These are phyloP conservation scores for Aphelinus certus DNA, from an alignment of 1,140 invertebrate genomes.

Conservation along the genomic window DNA sequence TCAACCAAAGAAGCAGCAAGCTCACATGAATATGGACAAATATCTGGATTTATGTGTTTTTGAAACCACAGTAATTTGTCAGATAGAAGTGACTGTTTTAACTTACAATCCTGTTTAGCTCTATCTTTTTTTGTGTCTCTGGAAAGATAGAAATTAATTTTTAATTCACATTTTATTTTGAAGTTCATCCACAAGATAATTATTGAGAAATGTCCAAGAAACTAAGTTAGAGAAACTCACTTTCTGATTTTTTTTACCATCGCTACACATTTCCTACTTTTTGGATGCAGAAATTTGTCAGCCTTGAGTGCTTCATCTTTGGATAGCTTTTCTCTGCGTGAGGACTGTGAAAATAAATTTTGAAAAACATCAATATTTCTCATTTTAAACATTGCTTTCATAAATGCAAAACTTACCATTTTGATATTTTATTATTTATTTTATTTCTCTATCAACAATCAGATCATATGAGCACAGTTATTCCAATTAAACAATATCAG, in stretches of 20 bases:
- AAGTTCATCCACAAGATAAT: constrained; percentile 9
- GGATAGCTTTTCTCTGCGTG: no score
- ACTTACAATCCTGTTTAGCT: constrained; percentile 70
- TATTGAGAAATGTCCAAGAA: no score
- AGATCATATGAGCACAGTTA: no score
- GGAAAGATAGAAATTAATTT: not conserved
- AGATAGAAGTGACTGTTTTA: constrained; percentile 76
- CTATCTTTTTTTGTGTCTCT: constrained; percentile 68
- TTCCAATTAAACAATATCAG: no score
- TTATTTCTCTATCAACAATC: no score
- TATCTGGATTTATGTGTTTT: constrained; percentile 68
- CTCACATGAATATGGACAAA: constrained; percentile 67
- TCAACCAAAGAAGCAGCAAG: constrained; percentile 70
- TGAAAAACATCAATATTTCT: no score
- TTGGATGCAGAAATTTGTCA: constrained; percentile 73
- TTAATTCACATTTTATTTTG: constrained; percentile 11
- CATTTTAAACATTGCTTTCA: no score
- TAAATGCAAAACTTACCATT: no score
- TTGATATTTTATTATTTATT: no score
- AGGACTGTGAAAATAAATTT: no score
- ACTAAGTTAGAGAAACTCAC: constrained; percentile 49
- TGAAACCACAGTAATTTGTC: constrained; percentile 80
- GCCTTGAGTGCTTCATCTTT: constrained; percentile 57
- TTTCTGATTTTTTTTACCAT: constrained; percentile 74
- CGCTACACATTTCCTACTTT: constrained; percentile 78